These are phyloP conservation scores for Saguinus imperator DNA, from an alignment of 2,113 vertebrate species.

Conservation along the genomic window DNA sequence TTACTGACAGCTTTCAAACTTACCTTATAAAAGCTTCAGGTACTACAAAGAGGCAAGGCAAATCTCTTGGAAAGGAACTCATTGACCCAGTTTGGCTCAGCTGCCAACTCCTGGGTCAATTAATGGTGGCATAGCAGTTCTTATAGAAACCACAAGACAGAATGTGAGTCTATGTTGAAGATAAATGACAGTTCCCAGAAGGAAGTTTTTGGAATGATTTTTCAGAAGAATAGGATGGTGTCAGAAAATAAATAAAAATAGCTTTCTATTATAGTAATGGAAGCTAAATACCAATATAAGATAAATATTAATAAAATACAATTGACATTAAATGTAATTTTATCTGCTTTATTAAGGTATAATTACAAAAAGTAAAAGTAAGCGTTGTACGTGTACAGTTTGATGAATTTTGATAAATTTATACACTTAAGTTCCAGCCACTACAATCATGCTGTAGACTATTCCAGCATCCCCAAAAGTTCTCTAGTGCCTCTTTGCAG, in stretches of 20 bases:
- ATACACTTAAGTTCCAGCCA: neutral
- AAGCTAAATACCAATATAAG: neutral
- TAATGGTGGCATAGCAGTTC: neutral
- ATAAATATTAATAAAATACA: neutral
- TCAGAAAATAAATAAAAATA: neutral
- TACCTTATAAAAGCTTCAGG: neutral
- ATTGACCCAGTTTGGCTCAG: neutral
- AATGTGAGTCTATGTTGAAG: neutral
- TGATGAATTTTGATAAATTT: neutral
- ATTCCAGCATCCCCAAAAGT: neutral
- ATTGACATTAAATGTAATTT: neutral
- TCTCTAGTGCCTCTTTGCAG: neutral
- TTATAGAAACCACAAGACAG: neutral
- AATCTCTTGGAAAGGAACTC: neutral
- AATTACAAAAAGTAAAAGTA: neutral
- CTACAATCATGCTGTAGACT: neutral
- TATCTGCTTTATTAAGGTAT: neutral
- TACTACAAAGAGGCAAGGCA: neutral
- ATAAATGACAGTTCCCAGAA: neutral
- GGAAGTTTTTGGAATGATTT: neutral
- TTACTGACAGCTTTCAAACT: neutral
- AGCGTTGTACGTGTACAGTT: neutral
- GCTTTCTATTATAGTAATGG: neutral
- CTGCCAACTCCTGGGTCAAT: neutral
- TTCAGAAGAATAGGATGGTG: neutral